Evolutionary conservation across 2,113 vertebrate species (phyloP).

Genomic region (Neotragus pygmaeus): DNA sequence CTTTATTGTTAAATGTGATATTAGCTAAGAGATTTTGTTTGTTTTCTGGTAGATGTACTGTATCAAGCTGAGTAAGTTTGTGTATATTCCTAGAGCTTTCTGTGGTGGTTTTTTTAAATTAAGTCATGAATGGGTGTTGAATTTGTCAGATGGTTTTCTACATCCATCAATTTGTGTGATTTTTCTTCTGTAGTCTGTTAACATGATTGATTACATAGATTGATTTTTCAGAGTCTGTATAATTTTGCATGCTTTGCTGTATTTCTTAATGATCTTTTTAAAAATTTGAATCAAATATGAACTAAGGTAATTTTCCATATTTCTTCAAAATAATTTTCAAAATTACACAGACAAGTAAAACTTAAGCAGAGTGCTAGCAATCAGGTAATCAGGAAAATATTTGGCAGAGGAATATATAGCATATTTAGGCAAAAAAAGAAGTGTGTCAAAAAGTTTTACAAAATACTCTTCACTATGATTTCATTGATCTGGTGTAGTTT

Average conservation of each 20-base stretch:
- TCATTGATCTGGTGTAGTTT: background rate
- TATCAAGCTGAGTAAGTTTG: background rate
- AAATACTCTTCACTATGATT: background rate
- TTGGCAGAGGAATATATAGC: background rate
- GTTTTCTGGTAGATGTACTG: background rate
- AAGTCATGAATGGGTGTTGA: background rate
- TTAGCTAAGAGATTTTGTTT: background rate
- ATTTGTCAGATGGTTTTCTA: background rate
- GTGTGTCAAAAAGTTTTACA: background rate
- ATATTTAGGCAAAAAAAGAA: background rate
- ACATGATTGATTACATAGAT: background rate
- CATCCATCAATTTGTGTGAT: background rate
- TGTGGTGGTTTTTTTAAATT: background rate
- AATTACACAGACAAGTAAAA: background rate
- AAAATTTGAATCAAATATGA: background rate
- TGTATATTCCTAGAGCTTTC: background rate
- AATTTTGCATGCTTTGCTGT: background rate
- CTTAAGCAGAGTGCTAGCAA: background rate
- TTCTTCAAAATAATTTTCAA: background rate
- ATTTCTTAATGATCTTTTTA: background rate
- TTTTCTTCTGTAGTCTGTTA: background rate
- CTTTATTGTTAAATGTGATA: background rate
- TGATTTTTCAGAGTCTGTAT: background rate
- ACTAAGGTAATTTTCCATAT: background rate
- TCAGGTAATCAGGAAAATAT: constrained; percentile 1